phyloP scores from a whole-genome alignment of 2,888 invertebrate genomes.

The Sipha maydis region DNA sequence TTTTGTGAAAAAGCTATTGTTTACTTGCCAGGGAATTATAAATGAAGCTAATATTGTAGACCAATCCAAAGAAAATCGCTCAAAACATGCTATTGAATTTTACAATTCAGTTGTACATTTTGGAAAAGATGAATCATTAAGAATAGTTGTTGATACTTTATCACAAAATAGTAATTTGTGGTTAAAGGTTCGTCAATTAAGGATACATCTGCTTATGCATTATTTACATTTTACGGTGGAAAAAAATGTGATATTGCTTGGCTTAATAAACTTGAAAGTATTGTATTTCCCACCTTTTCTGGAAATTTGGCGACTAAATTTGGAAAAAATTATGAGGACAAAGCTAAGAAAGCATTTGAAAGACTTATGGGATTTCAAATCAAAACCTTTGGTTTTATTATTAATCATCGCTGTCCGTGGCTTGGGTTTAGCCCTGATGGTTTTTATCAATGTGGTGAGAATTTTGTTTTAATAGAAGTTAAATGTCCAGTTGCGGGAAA shows the following conservation, averaged over 20 bases:
- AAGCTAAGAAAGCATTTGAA: background rate
- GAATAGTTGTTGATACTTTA: background rate
- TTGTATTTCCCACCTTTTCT: slow-evolving; percentile 22
- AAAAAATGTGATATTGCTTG: background rate
- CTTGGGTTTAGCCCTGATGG: slow-evolving; percentile 28
- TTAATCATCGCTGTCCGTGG: slow-evolving; percentile 18
- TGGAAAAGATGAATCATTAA: background rate
- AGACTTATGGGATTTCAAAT: background rate
- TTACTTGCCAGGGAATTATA: slow-evolving; percentile 7
- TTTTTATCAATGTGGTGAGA: slow-evolving; percentile 7
- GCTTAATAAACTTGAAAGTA: slow-evolving; percentile 7
- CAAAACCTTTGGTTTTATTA: slow-evolving; percentile 30
- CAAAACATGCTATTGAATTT: slow-evolving; percentile 11
- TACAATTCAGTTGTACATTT: slow-evolving; percentile 11
- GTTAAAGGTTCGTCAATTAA: slow-evolving; percentile 8
- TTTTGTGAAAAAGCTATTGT: slow-evolving; percentile 5
- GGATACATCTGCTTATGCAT: background rate
- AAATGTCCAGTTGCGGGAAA: slow-evolving; percentile 23
- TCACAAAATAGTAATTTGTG: slow-evolving; percentile 15
- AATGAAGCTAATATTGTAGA: background rate
- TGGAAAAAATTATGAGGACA: slow-evolving; percentile 8
- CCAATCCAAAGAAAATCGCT: background rate
- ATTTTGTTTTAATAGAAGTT: background rate
- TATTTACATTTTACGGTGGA: background rate
- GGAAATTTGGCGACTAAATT: slow-evolving; percentile 16